Base-by-base conservation (phyloP, 2,888 invertebrate genomes). In the Operophtera brumata region DNA sequence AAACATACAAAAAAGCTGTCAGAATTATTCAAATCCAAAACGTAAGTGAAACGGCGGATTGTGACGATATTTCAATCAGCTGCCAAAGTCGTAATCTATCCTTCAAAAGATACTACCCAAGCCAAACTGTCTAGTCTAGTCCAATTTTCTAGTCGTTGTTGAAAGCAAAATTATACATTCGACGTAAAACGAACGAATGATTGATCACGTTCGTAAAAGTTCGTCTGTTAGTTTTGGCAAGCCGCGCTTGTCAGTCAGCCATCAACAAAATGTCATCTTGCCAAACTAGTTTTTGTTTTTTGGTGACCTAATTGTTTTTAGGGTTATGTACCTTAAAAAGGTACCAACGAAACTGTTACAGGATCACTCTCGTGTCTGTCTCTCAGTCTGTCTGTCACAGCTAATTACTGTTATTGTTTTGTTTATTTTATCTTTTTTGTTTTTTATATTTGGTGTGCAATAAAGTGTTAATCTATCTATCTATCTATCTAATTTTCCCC, bases 201-300 rank as follows among this genome's bases (percentile, higher is more conserved):
- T 57, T 54, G 62, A 61, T 55, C 30, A 25, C 47, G 13, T 6
- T 32, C 39, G 47, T 25, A 35, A 30, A 56, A 40, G 52, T 28
- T 47, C 25, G 11, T 45, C 36, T 47, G 53, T 53, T 62, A 54
- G 58, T 45, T 54, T 54, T 60, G 61, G 61, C 61, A 59, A 32
- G 36, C 6, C 47, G 41, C 11, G 20, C 30, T 52, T 57, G 47
- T 57, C 56, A 48, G 11, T 57, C 56, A 52, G 26, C 44, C 36
- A 35, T 57, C 56, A 57, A 9, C 47, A 30, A 7, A 34, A 40
- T 52, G 52, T 48, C 52, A 44, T 44, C 50, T 39, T 32, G 35
- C 35, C 8, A 13, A 35, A 47, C 12, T 25, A 41, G n/a, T n/a
- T 32, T 39, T 39, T 36, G 14, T 43, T 28, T 54, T 44, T 14